Percentiles rank a stretch among this genome's conserved stretches.
Evolutionary conservation across 2,888 invertebrate species (phyloP).

Genomic region (Anagyrus pseudococci): DNA sequence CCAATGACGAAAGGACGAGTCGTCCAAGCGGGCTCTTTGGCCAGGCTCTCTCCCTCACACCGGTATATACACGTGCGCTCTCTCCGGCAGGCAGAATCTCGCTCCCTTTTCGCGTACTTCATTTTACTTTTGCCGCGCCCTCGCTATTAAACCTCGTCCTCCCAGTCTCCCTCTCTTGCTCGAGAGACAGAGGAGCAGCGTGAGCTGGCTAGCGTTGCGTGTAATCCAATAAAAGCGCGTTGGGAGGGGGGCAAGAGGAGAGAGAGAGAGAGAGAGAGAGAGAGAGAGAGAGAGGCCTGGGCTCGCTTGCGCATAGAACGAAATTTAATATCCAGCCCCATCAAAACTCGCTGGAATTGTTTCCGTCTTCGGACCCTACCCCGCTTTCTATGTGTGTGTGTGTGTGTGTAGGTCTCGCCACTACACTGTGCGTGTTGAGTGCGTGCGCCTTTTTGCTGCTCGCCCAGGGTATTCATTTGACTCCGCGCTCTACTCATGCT

Average conservation of each 20-base stretch:
- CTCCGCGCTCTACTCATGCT: too few species aligned
- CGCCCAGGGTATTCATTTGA: too few species aligned
- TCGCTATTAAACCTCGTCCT: conserved; percentile 25
- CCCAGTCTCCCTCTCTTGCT: conserved; percentile 34
- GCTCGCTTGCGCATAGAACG: too few species aligned
- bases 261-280: background rate
- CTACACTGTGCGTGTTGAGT: too few species aligned
- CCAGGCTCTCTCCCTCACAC: too few species aligned
- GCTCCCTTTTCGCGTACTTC: conserved; percentile 7
- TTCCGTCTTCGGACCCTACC: conserved; percentile 42
- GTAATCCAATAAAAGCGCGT: conserved; percentile 60
- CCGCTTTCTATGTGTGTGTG: background rate
- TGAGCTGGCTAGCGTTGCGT: conserved; percentile 48
- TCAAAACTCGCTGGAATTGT: conserved; percentile 60
- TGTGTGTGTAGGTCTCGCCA: background rate
- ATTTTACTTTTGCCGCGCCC: conserved; percentile 24
- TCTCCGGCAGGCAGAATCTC: background rate
- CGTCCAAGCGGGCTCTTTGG: too few species aligned
- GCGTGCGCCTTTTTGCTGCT: too few species aligned
- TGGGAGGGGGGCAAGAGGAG: conserved; percentile 1
- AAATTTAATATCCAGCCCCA: conserved; percentile 61
- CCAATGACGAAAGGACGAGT: too few species aligned
- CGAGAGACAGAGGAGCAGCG: conserved; percentile 42
- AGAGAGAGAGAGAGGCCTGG: conserved; percentile 6
- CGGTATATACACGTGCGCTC: conserved; percentile 10